Base-by-base conservation (phyloP, 2,797 vertebrate genomes). In the Pantherophis alleghaniensis region DNA sequence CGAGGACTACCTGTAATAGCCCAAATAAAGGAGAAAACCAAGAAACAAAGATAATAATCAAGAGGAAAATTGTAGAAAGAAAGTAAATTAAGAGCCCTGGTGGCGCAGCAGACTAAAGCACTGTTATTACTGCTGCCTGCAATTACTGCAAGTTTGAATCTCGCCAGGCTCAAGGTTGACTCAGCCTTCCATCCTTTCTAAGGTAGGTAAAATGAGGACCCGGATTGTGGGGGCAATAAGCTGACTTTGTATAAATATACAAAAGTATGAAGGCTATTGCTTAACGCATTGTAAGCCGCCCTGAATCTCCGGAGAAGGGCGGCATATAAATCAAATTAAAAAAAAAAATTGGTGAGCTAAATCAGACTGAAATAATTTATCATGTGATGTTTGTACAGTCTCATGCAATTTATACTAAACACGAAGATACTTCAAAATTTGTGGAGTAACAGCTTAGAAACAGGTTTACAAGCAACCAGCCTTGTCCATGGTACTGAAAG, bases 401-500 rank as follows among this genome's bases (percentile, higher is more conserved):
- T 47, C 18, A 18, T 61, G 74, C 5, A 61, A 61, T 22, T 69
- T 89, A 56, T 86, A 55, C 7, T 20, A 57, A 10, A 9, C 11
- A 4, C 3, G 2, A 47, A 28, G 22, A 61, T 79, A 16, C 12
- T 91, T 83, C 37, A 53, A 47, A 51, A 53, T 88, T 60, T 32
- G 83, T 24, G 32, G 13, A 37, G 55, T 83, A 42, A 42, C 11
- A 16, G 16, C 57, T 55, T 87, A 90, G 37, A 87, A 83, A 51
- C 5, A 87, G 13, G 13, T 9, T 87, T 87, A 66, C 4, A 24
- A 60, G 7, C 42, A 24, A 24, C 18, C 63, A 56, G 42, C 87
- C 92, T 53, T 91, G 93, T 93, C 93, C 93, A 91, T 93, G 93
- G 90, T 91, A 69, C 93, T 86, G 90, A 86, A 83, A 47, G 74